A percentile compares a stretch with the other conserved stretches of the same genome.
phyloP scores from a whole-genome alignment of 2,888 invertebrate species.

The Drepanosiphum platanoidis region DNA sequence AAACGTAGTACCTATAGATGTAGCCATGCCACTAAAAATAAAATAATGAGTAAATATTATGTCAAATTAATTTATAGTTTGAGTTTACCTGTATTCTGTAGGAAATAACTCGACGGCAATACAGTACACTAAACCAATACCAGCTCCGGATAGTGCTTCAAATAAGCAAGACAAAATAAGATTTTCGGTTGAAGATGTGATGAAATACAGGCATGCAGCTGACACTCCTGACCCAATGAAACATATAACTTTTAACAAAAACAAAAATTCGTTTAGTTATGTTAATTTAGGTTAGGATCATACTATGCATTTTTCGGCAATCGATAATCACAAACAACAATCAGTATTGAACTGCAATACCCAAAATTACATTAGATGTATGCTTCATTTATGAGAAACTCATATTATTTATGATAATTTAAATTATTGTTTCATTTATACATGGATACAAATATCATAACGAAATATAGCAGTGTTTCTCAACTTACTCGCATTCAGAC shows the following conservation, averaged over 20 bases:
- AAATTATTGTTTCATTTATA: no score
- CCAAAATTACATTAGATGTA: no score
- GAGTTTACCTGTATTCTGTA: slow-evolving; percentile 78
- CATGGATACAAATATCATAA: no score
- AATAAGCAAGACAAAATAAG: slow-evolving; percentile 80
- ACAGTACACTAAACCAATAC: slow-evolving; percentile 82
- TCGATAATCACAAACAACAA: no score
- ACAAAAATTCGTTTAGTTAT: background rate
- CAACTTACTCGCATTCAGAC: no score
- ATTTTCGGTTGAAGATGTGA: slow-evolving; percentile 77
- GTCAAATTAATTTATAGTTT: background rate
- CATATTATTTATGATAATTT: no score
- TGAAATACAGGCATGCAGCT: slow-evolving; percentile 80
- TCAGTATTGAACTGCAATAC: no score
- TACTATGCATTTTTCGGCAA: background rate
- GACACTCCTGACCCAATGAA: slow-evolving; percentile 78
- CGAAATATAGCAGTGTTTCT: no score
- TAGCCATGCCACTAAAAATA: slow-evolving; percentile 36
- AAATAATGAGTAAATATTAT: no score
- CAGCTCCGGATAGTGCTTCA: slow-evolving; percentile 81
- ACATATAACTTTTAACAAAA: slow-evolving; percentile 73
- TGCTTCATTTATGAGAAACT: no score
- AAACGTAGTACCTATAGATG: slow-evolving; percentile 38
- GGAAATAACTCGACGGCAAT: slow-evolving; percentile 84
- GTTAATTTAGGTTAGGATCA: background rate